phyloP scores from a whole-genome alignment of 2,113 vertebrate species.

The Lophura nycthemera region DNA sequence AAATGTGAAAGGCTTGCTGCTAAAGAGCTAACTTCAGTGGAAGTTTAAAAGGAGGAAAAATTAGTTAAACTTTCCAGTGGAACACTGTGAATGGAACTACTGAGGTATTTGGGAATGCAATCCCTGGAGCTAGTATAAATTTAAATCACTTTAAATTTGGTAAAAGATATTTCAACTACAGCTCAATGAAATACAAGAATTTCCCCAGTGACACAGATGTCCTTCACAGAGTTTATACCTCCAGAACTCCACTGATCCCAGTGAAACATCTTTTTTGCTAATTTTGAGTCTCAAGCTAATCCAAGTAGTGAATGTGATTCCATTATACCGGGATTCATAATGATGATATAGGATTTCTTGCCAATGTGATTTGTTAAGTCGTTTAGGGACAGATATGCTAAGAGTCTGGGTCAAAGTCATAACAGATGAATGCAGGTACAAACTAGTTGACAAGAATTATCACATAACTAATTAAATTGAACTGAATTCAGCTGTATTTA shows the following conservation, averaged over 20 bases:
- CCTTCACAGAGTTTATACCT: constrained; percentile 21
- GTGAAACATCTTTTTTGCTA: constrained; percentile 10
- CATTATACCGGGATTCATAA: neutral
- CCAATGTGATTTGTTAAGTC: neutral
- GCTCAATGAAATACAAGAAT: constrained; percentile 26
- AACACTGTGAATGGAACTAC: neutral
- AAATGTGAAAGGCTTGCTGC: too few relatives aligned
- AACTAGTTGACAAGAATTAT: neutral
- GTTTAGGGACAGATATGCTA: neutral
- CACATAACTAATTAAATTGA: neutral
- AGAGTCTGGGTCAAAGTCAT: neutral
- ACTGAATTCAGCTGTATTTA: neutral
- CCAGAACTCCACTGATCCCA: neutral
- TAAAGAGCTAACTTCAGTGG: neutral
- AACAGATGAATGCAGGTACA: neutral
- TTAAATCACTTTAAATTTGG: constrained; percentile 21
- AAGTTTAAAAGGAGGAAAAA: neutral
- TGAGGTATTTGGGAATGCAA: constrained; percentile 6
- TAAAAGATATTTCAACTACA: constrained; percentile 28
- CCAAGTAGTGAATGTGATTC: neutral
- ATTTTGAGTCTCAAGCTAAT: constrained; percentile 41
- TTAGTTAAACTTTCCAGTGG: neutral
- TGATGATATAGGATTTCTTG: neutral
- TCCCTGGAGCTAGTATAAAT: constrained; percentile 7
- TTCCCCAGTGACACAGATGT: neutral